Evolutionary conservation across 2,797 vertebrate genomes (phyloP).

Genomic region (Acipenser transmontanus): DNA sequence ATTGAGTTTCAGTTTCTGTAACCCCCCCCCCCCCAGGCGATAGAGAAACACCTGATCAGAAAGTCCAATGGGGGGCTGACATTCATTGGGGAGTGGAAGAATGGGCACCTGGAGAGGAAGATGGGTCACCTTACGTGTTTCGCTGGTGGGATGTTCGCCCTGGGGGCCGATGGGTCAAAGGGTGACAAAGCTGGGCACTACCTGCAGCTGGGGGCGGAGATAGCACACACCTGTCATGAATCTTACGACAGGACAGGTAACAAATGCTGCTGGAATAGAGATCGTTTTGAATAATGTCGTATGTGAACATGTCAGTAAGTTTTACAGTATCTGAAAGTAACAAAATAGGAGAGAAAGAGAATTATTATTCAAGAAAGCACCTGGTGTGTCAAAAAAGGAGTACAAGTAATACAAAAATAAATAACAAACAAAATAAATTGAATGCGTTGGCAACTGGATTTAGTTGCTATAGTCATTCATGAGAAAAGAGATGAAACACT

Average conservation of each 20-base stretch:
- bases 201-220: slow-evolving; percentile 93
- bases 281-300: not conserved
- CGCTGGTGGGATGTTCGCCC: slow-evolving; percentile 92
- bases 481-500: too few species aligned
- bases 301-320: too few species aligned
- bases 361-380: too few species aligned
- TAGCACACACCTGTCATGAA: slow-evolving; percentile 94
- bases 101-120: slow-evolving; percentile 93
- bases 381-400: too few species aligned
- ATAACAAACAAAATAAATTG: too few species aligned
- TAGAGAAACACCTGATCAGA: slow-evolving; percentile 91
- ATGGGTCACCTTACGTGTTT: slow-evolving; percentile 98
- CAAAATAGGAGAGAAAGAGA: too few species aligned
- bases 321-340: too few species aligned
- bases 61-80: slow-evolving; percentile 90
- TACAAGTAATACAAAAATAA: too few species aligned
- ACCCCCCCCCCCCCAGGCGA: slow-evolving; percentile 65
- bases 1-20: slow-evolving; percentile 1
- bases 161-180: slow-evolving; percentile 89
- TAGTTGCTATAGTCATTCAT: too few species aligned
- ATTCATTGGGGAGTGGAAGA: slow-evolving; percentile 97
- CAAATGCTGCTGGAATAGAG: slow-evolving; percentile 7
- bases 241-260: slow-evolving; percentile 92
- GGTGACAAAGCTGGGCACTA: slow-evolving; percentile 94
- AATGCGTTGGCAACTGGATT: too few species aligned